Conservation (phyloP, 2,797 vertebrate species). For the Tenualosa ilisha region DNA sequence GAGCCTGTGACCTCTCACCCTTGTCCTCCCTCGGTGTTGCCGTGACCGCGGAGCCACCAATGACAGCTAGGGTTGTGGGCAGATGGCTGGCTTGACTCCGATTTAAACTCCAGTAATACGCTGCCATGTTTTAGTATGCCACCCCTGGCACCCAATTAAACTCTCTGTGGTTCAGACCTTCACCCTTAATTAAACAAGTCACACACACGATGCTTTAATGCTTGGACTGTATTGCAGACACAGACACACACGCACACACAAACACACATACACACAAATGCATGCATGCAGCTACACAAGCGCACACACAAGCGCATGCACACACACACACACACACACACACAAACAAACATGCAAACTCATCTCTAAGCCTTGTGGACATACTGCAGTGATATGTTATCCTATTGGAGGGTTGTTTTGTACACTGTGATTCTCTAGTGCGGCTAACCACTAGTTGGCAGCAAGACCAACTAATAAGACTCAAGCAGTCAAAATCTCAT, state of each 20-base stretch:
- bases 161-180: not conserved
- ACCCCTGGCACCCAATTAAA: not conserved
- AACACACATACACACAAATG: not conserved
- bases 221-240: not conserved
- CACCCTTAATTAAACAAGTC: constrained; percentile 3
- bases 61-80: not conserved
- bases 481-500: not conserved
- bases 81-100: not conserved
- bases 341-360: not conserved
- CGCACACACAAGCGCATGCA: not conserved
- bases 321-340: not conserved
- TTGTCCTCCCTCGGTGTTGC: not conserved
- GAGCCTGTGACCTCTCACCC: not conserved
- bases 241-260: not conserved
- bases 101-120: not conserved
- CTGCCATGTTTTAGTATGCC: not conserved
- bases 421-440: not conserved
- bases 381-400: not conserved
- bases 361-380: not conserved
- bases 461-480: not conserved
- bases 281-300: not conserved
- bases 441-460: not conserved
- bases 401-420: not conserved
- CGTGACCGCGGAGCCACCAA: not conserved
- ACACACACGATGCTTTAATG: not conserved